A percentile compares a stretch with the other conserved stretches of the same genome.
These are phyloP conservation scores for Zophobas atratus DNA, from an alignment of 1,140 invertebrate genomes.

Conservation along the genomic window DNA sequence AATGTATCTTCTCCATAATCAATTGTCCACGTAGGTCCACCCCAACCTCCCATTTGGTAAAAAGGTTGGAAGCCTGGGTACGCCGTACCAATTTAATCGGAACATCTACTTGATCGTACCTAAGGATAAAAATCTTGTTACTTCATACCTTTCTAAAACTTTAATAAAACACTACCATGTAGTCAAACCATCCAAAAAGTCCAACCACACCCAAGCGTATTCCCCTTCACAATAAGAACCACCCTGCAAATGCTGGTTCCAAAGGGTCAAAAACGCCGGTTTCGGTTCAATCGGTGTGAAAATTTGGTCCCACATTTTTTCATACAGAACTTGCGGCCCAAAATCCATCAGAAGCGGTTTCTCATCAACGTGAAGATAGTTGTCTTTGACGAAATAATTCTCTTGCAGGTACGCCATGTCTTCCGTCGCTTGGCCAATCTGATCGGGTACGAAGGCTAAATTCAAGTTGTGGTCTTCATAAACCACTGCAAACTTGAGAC, in stretches of 20 bases:
- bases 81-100: too few species aligned
- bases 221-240: neutral
- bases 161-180: neutral
- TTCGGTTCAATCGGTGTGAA: slow-evolving; percentile 17
- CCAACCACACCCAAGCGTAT: slow-evolving; percentile 10
- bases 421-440: neutral
- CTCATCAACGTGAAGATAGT: slow-evolving; percentile 4
- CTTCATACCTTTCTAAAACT: neutral
- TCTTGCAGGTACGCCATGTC: slow-evolving; percentile 8
- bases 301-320: slow-evolving; percentile 1
- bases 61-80: too few species aligned
- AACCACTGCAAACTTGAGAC: slow-evolving; percentile 1
- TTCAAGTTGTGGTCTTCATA: slow-evolving; percentile 27
- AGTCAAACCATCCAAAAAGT: neutral
- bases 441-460: neutral
- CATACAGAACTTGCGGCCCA: slow-evolving; percentile 8
- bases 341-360: slow-evolving; percentile 2
- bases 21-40: too few species aligned
- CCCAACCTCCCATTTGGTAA: too few species aligned
- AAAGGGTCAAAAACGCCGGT: slow-evolving; percentile 8
- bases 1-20: too few species aligned
- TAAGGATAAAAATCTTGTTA: neutral
- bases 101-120: too few species aligned
- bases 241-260: slow-evolving; percentile 17
- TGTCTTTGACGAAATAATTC: slow-evolving; percentile 20